phyloP scores from a whole-genome alignment of 92 coral and sea anemone genomes.

The Chrysogorgia sp. region DNA sequence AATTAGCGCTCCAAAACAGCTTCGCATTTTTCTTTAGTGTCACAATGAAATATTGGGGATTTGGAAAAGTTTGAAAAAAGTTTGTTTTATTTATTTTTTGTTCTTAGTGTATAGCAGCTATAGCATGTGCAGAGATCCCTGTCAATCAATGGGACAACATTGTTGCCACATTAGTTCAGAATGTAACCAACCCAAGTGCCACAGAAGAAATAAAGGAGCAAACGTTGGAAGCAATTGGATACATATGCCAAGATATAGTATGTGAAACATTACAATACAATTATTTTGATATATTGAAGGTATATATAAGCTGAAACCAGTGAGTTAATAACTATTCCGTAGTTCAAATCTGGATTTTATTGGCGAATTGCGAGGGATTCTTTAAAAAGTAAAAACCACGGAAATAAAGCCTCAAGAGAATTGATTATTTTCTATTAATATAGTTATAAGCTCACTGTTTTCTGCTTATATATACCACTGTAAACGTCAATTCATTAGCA shows the following conservation, averaged over 20 bases:
- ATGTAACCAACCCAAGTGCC: constrained; percentile 52
- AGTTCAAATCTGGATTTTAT: too few species aligned
- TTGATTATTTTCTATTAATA: background rate
- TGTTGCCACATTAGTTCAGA: constrained; percentile 66
- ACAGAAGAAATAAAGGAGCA: constrained; percentile 86
- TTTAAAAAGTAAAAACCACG: background rate
- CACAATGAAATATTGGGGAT: too few species aligned
- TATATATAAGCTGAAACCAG: background rate
- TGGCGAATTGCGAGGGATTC: too few species aligned
- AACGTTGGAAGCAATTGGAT: constrained; percentile 91
- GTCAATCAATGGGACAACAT: constrained; percentile 73
- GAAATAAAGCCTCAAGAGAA: background rate
- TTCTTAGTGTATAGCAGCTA: constrained; percentile 88
- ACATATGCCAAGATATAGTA: constrained; percentile 98
- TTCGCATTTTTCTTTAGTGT: too few species aligned
- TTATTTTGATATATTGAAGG: background rate
- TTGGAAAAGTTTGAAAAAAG: too few species aligned
- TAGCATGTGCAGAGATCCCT: constrained; percentile 99
- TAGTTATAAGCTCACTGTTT: background rate
- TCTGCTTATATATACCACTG: background rate
- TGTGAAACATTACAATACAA: constrained; percentile 35
- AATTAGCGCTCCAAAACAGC: too few species aligned
- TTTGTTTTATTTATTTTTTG: background rate
- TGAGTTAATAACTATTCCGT: too few species aligned
- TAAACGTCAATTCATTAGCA: too few species aligned